Evolutionary conservation across 2,888 invertebrate species (phyloP).

Genomic region (Hypolimnas misippus): DNA sequence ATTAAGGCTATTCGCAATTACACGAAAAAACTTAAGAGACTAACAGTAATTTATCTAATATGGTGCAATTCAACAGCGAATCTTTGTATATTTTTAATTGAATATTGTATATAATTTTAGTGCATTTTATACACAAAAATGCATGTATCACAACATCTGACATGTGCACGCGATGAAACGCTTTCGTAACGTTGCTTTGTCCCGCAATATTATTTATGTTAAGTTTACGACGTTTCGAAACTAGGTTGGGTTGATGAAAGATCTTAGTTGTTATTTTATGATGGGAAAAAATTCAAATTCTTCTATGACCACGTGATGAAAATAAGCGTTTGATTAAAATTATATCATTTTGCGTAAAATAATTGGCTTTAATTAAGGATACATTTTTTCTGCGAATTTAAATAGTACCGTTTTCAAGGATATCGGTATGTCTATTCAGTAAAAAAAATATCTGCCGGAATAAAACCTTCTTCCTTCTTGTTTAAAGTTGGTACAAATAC

Average conservation of each 20-base stretch:
- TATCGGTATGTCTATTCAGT: neutral
- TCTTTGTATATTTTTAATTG: neutral
- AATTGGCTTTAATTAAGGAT: too few species aligned
- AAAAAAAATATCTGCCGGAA: too few species aligned
- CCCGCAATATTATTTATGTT: conserved; percentile 52
- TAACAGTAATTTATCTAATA: neutral
- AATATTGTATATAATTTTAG: conserved; percentile 21
- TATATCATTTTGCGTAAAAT: too few species aligned
- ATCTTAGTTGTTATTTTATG: conserved; percentile 16
- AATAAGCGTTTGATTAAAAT: too few species aligned
- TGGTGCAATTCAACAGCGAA: neutral
- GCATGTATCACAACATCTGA: conserved; percentile 31
- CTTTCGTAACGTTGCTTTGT: conserved; percentile 48
- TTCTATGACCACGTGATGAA: neutral
- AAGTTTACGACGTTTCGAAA: conserved; percentile 63
- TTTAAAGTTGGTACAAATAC: too few species aligned
- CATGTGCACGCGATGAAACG: conserved; percentile 23
- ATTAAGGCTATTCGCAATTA: too few species aligned
- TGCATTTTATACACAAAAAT: conserved; percentile 31
- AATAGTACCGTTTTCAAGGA: too few species aligned
- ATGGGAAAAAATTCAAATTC: conserved; percentile 25
- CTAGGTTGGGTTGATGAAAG: conserved; percentile 58
- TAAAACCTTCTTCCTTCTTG: neutral
- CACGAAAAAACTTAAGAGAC: too few species aligned
- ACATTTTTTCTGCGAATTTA: too few species aligned